Percentiles rank a stretch among this genome's conserved stretches.
Evolutionary conservation across 1,140 invertebrate genomes (phyloP).

Genomic region (Polypedilum vanderplanki): DNA sequence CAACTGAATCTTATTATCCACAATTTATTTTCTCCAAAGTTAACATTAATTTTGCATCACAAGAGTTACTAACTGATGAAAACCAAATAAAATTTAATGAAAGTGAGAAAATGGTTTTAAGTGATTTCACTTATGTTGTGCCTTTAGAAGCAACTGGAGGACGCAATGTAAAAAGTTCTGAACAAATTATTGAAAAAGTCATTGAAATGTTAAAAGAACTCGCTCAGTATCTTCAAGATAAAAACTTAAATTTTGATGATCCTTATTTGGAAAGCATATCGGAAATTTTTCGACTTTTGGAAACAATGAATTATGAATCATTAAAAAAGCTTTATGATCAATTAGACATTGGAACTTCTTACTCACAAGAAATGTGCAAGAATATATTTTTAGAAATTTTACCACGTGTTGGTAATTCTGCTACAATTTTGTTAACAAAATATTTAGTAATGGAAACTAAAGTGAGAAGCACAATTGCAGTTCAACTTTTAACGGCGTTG

Average conservation of each 20-base stretch:
- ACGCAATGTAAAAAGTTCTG: conserved; percentile 38
- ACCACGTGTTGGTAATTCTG: conserved; percentile 60
- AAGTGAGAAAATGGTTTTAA: conserved; percentile 35
- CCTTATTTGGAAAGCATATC: conserved; percentile 46
- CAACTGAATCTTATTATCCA: conserved; percentile 30
- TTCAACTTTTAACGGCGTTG: conserved; percentile 49
- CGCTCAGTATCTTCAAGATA: conserved; percentile 44
- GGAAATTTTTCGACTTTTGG: conserved; percentile 46
- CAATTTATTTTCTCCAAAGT: conserved; percentile 33
- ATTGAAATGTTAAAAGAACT: conserved; percentile 39
- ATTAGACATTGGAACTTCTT: conserved; percentile 54
- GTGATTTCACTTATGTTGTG: conserved; percentile 36
- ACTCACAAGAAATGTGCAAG: conserved; percentile 54
- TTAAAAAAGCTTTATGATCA: conserved; percentile 49
- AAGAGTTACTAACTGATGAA: conserved; percentile 39
- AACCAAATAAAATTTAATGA: conserved; percentile 40
- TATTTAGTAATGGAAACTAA: conserved; percentile 55
- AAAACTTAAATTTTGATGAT: conserved; percentile 44
- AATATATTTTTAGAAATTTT: conserved; percentile 66
- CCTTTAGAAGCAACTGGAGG: conserved; percentile 40
- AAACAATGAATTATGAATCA: conserved; percentile 47
- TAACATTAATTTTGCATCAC: conserved; percentile 38
- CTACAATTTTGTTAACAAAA: conserved; percentile 54
- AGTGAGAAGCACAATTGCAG: conserved; percentile 51
- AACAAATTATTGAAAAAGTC: conserved; percentile 37